A percentile compares a stretch with the other conserved stretches of the same genome.
phyloP scores from a whole-genome alignment of 1,140 invertebrate species.

The Halesus radiatus region DNA sequence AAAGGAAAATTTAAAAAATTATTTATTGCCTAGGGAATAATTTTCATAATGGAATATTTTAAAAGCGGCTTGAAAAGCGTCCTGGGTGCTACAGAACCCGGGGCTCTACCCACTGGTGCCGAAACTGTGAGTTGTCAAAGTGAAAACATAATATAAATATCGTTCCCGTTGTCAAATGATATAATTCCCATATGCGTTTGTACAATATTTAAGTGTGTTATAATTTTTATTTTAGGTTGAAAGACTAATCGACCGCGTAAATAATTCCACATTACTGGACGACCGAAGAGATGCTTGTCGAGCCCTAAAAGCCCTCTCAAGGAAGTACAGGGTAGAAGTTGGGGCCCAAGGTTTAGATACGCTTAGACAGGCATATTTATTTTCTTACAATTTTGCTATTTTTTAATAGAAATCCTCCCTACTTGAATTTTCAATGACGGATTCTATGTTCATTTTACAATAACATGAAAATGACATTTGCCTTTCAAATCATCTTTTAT shows the following conservation, averaged over 20 bases:
- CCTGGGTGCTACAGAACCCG: slow-evolving; percentile 83
- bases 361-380: slow-evolving; percentile 75
- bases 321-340: slow-evolving; percentile 94
- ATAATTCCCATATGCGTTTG: too few species aligned
- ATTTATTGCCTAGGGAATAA: background rate
- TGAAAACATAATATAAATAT: slow-evolving; percentile 27
- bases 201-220: background rate
- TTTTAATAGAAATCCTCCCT: background rate
- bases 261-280: slow-evolving; percentile 92
- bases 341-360: slow-evolving; percentile 95
- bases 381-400: slow-evolving; percentile 22
- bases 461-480: background rate
- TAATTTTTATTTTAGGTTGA: slow-evolving; percentile 81
- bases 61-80: slow-evolving; percentile 92
- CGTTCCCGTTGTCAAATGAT: background rate
- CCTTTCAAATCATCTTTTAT: background rate
- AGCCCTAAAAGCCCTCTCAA: slow-evolving; percentile 93
- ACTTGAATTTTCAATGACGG: slow-evolving; percentile 4
- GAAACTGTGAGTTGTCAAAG: slow-evolving; percentile 81
- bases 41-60: slow-evolving; percentile 83
- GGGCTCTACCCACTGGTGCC: slow-evolving; percentile 80
- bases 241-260: slow-evolving; percentile 90
- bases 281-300: slow-evolving; percentile 96
- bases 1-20: slow-evolving; percentile 36
- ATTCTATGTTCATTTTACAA: background rate